Percentiles rank a stretch among this genome's conserved stretches.
Conservation (phyloP, 2,113 vertebrate genomes). For the Myxocyprinus asiaticus region DNA sequence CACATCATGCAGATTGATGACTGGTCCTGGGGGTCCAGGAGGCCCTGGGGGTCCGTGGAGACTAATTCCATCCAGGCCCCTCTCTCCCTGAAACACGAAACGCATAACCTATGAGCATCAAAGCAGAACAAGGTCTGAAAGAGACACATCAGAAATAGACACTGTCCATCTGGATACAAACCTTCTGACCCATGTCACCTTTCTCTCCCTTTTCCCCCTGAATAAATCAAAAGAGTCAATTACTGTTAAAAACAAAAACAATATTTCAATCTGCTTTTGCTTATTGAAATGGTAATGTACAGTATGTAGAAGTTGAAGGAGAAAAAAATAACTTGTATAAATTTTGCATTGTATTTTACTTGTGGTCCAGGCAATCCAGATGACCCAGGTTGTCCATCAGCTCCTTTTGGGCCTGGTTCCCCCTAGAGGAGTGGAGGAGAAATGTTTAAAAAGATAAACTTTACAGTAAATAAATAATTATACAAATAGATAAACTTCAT, state of each 20-base stretch:
- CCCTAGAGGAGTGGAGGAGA: slow-evolving; percentile 66
- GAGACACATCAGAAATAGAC: not conserved
- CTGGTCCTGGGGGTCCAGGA: slow-evolving; percentile 83
- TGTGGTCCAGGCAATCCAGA: slow-evolving; percentile 64
- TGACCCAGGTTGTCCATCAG: slow-evolving; percentile 66
- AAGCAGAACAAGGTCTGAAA: not conserved
- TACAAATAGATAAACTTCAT: no score
- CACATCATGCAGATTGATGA: slow-evolving; percentile 81
- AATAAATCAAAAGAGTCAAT: not conserved
- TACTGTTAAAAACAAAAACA: no score
- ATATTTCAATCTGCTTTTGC: no score
- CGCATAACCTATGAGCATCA: slow-evolving; percentile 6
- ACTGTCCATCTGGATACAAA: slow-evolving; percentile 53
- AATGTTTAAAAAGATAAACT: not conserved
- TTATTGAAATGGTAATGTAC: no score
- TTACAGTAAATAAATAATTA: no score
- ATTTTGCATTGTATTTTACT: slow-evolving; percentile 58
- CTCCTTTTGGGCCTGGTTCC: slow-evolving; percentile 65
- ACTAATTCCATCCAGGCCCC: slow-evolving; percentile 77
- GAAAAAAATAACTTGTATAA: not conserved
- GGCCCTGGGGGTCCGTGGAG: slow-evolving; percentile 84
- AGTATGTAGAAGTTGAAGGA: not conserved
- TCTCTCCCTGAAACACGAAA: slow-evolving; percentile 78
- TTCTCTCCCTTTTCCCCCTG: slow-evolving; percentile 85
- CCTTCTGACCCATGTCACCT: slow-evolving; percentile 86